Percentiles rank a stretch among this genome's conserved stretches.
These are phyloP conservation scores for Pipistrellus kuhlii DNA, from an alignment of 2,797 vertebrate species.

Conservation along the genomic window DNA sequence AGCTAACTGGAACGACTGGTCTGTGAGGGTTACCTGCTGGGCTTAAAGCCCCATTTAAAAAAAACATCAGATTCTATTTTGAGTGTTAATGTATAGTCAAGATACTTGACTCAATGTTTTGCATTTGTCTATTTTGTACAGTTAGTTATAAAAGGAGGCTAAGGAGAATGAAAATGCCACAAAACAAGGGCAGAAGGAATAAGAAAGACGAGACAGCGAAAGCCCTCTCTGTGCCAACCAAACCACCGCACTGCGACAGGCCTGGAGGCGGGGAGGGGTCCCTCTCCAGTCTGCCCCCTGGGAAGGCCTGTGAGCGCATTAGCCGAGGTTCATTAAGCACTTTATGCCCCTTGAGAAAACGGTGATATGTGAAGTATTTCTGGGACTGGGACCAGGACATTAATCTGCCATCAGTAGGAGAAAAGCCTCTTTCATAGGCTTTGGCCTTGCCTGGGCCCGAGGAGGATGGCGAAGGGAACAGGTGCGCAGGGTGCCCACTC, in stretches of 20 bases:
- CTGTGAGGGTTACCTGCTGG: not conserved
- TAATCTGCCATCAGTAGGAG: not conserved
- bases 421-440: slow-evolving; percentile 35
- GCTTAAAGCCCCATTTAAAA: slow-evolving; percentile 45
- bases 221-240: not conserved
- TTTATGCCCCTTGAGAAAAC: slow-evolving; percentile 67
- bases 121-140: slow-evolving; percentile 45
- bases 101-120: slow-evolving; percentile 19
- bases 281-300: not conserved
- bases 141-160: slow-evolving; percentile 64
- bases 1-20: not conserved
- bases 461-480: not conserved
- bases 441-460: not conserved
- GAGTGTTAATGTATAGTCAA: slow-evolving; percentile 50
- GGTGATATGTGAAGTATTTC: not conserved
- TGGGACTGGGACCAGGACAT: slow-evolving; percentile 45
- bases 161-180: not conserved
- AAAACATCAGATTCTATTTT: slow-evolving; percentile 50
- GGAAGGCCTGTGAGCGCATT: not conserved
- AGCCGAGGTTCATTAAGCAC: slow-evolving; percentile 64
- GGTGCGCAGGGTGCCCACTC: not conserved
- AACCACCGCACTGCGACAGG: not conserved
- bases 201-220: not conserved
- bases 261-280: not conserved
- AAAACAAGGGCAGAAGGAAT: not conserved